Percentiles rank a stretch among this genome's conserved stretches.
phyloP scores from a whole-genome alignment of 2,797 vertebrate genomes.

The Melanotaenia trifasciata region DNA sequence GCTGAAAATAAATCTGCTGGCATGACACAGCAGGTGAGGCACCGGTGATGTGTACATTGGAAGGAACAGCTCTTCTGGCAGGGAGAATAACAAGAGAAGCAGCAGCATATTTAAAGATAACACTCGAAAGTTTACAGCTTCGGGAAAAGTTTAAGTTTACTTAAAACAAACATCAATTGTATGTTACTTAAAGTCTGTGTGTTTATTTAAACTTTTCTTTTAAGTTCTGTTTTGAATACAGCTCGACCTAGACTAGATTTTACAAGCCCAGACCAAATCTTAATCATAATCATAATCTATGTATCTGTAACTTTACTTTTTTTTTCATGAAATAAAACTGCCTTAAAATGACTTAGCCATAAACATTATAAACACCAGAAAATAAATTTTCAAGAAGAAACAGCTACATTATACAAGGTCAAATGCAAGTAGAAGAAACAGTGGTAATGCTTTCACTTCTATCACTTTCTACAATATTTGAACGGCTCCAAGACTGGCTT shows the following conservation, averaged over 20 bases:
- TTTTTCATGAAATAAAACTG: too few species aligned
- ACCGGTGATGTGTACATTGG: conserved; percentile 39
- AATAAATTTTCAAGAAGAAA: too few species aligned
- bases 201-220: not conserved
- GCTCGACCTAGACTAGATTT: not conserved
- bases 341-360: too few species aligned
- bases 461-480: too few species aligned
- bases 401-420: too few species aligned
- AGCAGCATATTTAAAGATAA: conserved; percentile 16
- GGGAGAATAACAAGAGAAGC: conserved; percentile 16
- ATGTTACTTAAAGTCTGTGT: not conserved
- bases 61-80: conserved; percentile 34
- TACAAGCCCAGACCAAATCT: not conserved
- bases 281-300: too few species aligned
- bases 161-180: not conserved
- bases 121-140: not conserved
- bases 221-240: not conserved
- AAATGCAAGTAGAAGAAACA: too few species aligned
- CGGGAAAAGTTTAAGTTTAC: not conserved
- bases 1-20: conserved; percentile 74
- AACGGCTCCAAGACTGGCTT: too few species aligned
- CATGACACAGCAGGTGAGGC: conserved; percentile 71
- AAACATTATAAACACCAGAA: too few species aligned
- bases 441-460: too few species aligned
- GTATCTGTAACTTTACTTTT: too few species aligned